Evolutionary conservation across 1,140 invertebrate genomes (phyloP).

Genomic region (Neotoxoptera formosana): DNA sequence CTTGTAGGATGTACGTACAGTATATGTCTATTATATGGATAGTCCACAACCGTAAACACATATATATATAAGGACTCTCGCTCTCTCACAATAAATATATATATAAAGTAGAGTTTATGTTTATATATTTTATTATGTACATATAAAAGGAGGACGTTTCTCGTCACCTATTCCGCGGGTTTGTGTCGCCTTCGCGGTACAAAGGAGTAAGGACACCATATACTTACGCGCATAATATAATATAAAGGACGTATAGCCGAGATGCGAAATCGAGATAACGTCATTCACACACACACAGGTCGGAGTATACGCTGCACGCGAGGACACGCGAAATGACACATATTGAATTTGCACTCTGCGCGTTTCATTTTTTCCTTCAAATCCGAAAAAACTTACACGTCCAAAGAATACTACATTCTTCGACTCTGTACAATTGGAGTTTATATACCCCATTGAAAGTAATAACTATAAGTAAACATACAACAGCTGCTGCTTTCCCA

Average conservation of each 20-base stretch:
- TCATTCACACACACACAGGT: conserved; percentile 19
- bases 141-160: background rate
- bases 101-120: background rate
- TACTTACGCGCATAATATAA: background rate
- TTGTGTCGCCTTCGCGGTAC: background rate
- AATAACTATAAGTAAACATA: conserved; percentile 16
- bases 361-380: conserved; percentile 6
- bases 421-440: conserved; percentile 12
- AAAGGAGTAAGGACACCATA: background rate
- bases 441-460: conserved; percentile 31
- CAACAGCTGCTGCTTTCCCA: background rate
- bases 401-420: conserved; percentile 22
- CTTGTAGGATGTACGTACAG: background rate
- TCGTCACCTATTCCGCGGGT: conserved; percentile 25
- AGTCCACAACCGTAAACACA: background rate
- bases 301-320: background rate
- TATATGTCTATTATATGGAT: background rate
- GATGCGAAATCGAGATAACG: conserved; percentile 40
- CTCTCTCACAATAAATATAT: background rate
- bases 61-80: background rate
- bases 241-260: background rate
- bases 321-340: conserved; percentile 30
- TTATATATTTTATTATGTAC: background rate
- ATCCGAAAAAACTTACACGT: conserved; percentile 20
- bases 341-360: conserved; percentile 44